phyloP scores from a whole-genome alignment of 2,797 vertebrate genomes.

The Crenichthys baileyi region DNA sequence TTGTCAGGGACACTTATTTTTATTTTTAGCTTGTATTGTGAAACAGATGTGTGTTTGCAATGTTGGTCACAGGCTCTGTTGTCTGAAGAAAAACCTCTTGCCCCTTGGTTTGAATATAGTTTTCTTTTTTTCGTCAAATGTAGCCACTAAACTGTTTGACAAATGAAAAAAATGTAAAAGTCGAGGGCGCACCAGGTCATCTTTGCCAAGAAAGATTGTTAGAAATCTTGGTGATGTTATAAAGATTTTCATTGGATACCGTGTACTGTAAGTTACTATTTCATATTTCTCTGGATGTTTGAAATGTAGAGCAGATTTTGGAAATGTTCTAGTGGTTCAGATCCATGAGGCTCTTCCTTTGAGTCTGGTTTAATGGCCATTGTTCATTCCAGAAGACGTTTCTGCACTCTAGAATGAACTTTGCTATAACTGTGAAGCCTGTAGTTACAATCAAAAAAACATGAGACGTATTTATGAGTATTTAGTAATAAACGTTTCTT shows the following conservation, averaged over 20 bases:
- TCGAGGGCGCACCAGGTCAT: conserved; percentile 5
- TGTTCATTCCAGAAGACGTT: not conserved
- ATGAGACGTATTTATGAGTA: conserved; percentile 34
- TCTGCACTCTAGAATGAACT: not conserved
- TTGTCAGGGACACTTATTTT: conserved; percentile 12
- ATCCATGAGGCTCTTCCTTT: conserved; percentile 9
- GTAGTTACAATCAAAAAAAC: not conserved
- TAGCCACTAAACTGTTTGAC: conserved; percentile 12
- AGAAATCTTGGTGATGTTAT: conserved; percentile 16
- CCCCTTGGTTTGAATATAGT: not conserved
- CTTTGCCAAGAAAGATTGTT: conserved; percentile 4
- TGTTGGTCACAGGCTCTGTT: not conserved
- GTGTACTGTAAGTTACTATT: not conserved
- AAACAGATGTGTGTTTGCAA: conserved; percentile 15
- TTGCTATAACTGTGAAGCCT: not conserved
- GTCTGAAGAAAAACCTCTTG: conserved; percentile 1
- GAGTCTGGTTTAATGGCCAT: conserved; percentile 43
- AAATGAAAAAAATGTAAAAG: not conserved
- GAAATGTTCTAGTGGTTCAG: conserved; percentile 44
- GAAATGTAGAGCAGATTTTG: conserved; percentile 39
- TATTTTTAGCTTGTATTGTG: conserved; percentile 24
- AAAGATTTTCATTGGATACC: conserved; percentile 18
- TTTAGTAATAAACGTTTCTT: conserved; percentile 62
- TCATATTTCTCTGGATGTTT: conserved; percentile 32
- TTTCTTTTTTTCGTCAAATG: not conserved